A percentile compares a stretch with the other conserved stretches of the same genome.
Evolutionary conservation across 30 jellyfish, hydroid and myxozoan species (phyloP).

Genomic region (Catostylus mosaicus): DNA sequence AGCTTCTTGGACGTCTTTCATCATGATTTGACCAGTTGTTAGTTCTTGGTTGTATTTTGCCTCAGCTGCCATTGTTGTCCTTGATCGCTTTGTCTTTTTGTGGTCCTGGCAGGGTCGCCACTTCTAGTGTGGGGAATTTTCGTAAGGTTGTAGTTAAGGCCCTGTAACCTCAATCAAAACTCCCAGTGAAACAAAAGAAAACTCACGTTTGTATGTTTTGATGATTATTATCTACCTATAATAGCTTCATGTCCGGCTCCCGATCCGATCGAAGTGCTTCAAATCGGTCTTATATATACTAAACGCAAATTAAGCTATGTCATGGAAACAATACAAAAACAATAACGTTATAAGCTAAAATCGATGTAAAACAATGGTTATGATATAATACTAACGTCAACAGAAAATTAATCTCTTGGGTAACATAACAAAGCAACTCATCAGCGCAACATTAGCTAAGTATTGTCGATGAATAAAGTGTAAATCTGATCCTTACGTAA

Average conservation of each 20-base stretch:
- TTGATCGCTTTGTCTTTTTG: constrained; percentile 13
- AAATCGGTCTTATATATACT: constrained; percentile 30
- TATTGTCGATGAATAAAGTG: constrained; percentile 18
- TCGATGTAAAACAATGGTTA: constrained; percentile 21
- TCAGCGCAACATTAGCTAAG: constrained; percentile 17
- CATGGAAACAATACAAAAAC: constrained; percentile 37
- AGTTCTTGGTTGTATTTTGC: constrained; percentile 54
- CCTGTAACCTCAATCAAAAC: constrained; percentile 46
- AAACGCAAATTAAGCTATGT: constrained; percentile 30
- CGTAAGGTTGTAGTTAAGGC: constrained; percentile 6
- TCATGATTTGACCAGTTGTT: constrained; percentile 21
- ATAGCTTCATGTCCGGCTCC: no score
- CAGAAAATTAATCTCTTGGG: constrained; percentile 31
- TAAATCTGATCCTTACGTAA: constrained; percentile 6
- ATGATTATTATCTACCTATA: no score
- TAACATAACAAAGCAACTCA: constrained; percentile 19
- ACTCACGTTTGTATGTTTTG: constrained; percentile 32
- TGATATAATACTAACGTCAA: constrained; percentile 32
- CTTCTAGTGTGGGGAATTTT: constrained; percentile 41
- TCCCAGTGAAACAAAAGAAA: constrained; percentile 43
- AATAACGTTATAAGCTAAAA: constrained; percentile 35
- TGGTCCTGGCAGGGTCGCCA: constrained; percentile 53
- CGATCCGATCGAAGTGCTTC: no score
- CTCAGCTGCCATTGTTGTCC: constrained; percentile 37
- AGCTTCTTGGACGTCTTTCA: constrained; percentile 52